These are phyloP conservation scores for Idaea straminata DNA, from an alignment of 2,888 invertebrate species.

Conservation along the genomic window DNA sequence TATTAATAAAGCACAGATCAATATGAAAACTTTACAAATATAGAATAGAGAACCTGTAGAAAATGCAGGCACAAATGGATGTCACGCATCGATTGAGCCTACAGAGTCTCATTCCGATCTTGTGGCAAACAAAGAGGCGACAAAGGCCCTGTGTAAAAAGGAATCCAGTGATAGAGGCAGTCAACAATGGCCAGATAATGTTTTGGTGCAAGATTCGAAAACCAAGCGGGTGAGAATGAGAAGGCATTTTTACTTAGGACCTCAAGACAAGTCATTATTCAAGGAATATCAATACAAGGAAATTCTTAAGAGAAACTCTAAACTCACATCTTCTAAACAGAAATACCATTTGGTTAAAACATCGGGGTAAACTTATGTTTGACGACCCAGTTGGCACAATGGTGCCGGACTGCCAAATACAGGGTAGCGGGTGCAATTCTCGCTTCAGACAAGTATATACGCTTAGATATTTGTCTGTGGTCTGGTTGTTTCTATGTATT, in stretches of 20 bases:
- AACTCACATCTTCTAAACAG: too few species aligned
- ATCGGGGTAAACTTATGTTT: too few species aligned
- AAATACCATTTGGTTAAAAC: too few species aligned
- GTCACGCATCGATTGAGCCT: constrained; percentile 67
- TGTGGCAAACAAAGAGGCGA: constrained; percentile 74
- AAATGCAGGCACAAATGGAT: constrained; percentile 44
- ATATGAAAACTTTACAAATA: constrained; percentile 16
- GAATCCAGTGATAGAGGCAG: constrained; percentile 79
- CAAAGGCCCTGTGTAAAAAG: constrained; percentile 77
- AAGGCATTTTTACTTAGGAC: neutral
- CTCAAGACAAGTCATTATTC: too few species aligned
- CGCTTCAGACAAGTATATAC: too few species aligned
- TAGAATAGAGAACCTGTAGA: constrained; percentile 17
- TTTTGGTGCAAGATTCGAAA: constrained; percentile 31
- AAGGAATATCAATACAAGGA: too few species aligned
- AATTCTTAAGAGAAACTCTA: too few species aligned
- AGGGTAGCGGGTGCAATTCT: too few species aligned
- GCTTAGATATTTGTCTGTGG: too few species aligned
- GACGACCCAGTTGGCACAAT: too few species aligned
- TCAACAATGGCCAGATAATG: constrained; percentile 74
- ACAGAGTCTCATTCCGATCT: constrained; percentile 73
- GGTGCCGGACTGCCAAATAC: too few species aligned
- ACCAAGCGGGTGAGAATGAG: neutral
- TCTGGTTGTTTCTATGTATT: too few species aligned
- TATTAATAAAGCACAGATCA: constrained; percentile 12